Conservation (phyloP, 2,797 vertebrate species). For the Micrastur ruficollis region DNA sequence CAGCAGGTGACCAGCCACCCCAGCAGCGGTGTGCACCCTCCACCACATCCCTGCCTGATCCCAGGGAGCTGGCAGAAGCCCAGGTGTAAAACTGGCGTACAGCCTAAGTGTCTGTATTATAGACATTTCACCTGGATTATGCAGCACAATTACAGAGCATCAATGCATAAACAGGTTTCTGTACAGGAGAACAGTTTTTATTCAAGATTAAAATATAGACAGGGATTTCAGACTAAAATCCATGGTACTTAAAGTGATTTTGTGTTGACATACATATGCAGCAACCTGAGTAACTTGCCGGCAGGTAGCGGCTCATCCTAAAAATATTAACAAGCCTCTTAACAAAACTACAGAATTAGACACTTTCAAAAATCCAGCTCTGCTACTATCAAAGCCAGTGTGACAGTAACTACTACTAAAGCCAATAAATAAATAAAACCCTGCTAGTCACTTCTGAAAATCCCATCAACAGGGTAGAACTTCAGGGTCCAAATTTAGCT, state of each 20-base stretch:
- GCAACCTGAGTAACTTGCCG: neutral
- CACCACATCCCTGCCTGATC: neutral
- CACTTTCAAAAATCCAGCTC: neutral
- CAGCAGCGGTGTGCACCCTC: neutral
- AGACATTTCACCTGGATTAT: neutral
- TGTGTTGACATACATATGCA: neutral
- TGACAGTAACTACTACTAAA: neutral
- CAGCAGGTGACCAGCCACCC: neutral
- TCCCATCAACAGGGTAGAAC: neutral
- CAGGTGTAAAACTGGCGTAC: neutral
- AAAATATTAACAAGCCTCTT: neutral
- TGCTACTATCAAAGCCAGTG: neutral
- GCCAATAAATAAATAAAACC: neutral
- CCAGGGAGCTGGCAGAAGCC: neutral
- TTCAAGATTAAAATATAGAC: neutral
- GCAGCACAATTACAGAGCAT: neutral
- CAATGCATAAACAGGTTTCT: neutral
- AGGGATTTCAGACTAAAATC: neutral
- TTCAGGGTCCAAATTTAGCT: neutral
- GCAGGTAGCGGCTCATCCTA: neutral
- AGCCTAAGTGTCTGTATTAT: neutral
- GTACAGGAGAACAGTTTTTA: neutral
- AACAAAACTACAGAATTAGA: neutral
- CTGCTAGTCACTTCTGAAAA: neutral
- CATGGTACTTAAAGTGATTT: neutral